A percentile compares a stretch with the other conserved stretches of the same genome.
These are phyloP conservation scores for Parascotia fuliginaria DNA, from an alignment of 2,888 invertebrate species.

Conservation along the genomic window DNA sequence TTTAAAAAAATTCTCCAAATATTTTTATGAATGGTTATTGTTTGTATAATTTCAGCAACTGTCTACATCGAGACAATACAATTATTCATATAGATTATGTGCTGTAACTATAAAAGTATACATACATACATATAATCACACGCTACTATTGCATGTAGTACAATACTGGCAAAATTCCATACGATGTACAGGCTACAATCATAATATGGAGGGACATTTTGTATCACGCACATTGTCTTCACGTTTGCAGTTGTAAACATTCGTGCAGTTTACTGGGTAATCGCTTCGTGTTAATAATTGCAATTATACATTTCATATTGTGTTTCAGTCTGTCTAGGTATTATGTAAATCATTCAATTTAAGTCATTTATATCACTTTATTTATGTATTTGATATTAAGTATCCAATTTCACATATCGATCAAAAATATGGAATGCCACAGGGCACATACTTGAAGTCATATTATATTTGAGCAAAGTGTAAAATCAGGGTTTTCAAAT, in stretches of 20 bases:
- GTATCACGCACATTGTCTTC: slow-evolving; percentile 1
- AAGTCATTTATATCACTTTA: too few relatives aligned
- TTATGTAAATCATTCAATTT: background rate
- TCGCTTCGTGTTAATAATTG: background rate
- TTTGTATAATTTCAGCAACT: too few relatives aligned
- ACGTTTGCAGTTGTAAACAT: background rate
- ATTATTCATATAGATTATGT: too few relatives aligned
- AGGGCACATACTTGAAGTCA: background rate
- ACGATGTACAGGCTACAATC: background rate
- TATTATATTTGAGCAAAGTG: background rate
- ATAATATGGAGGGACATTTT: background rate
- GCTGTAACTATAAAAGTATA: too few relatives aligned
- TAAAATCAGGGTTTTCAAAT: too few relatives aligned
- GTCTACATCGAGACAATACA: too few relatives aligned
- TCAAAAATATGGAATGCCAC: background rate
- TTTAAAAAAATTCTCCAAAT: too few relatives aligned
- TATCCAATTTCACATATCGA: background rate
- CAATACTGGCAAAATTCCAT: background rate
- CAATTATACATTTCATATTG: too few relatives aligned
- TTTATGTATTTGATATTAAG: background rate
- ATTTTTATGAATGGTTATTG: too few relatives aligned
- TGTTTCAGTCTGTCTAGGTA: too few relatives aligned
- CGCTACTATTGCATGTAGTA: background rate
- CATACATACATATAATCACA: too few relatives aligned
- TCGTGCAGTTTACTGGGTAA: slow-evolving; percentile 3